Base-by-base conservation (phyloP, 2,888 invertebrate species). In the Pammene aurita region DNA sequence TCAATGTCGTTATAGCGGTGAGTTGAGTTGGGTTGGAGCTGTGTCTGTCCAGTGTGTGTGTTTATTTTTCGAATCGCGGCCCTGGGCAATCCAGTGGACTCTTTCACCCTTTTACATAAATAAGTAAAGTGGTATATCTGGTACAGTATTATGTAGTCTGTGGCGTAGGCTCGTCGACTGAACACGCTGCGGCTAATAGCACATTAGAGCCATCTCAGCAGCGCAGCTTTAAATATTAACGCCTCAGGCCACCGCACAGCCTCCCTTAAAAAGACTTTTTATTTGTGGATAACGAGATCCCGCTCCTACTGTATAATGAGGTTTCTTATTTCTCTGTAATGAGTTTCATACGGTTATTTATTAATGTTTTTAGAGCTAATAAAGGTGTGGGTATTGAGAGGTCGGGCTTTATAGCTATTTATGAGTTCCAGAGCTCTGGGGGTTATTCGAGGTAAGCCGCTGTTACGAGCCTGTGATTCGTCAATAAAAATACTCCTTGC, bases 161-260 rank as follows among this genome's bases (percentile, higher is more conserved):
- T 18, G 57, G 7, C 16, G 48, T 61, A 41, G 61, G 61, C 60
- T 50, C 63, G 42, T 63, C 52, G 52, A 44, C 66, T 52, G 58
- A 46, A 60, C 66, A 52, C 82, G 84, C 80, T 82, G 75, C 76
- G 78, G 74, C 84, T 86, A 87, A 88, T 86, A 88, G 87, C 86
- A 84, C 88, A 88, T 89, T 88, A 89, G 85, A 85, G 79, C 84
- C 83, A 84, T 83, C 85, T 84, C 83, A 77, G 74, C 79, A 76
- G 79, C 80, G 78, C 77, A 80, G 81, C 81, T 86, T 88, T 86
- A 86, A 88, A 89, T 89, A 89, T 89, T 89, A 86, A 88, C 85
- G 84, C 83, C 77, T 70, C 70, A 72, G 80, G 78, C 81, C 74
- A 76, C 77, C 76, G 76, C 74, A 76, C 77, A 76, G 79, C 79